These are phyloP conservation scores for Rhynchonema sp. DNA, from an alignment of 2,888 invertebrate genomes.

Conservation along the genomic window DNA sequence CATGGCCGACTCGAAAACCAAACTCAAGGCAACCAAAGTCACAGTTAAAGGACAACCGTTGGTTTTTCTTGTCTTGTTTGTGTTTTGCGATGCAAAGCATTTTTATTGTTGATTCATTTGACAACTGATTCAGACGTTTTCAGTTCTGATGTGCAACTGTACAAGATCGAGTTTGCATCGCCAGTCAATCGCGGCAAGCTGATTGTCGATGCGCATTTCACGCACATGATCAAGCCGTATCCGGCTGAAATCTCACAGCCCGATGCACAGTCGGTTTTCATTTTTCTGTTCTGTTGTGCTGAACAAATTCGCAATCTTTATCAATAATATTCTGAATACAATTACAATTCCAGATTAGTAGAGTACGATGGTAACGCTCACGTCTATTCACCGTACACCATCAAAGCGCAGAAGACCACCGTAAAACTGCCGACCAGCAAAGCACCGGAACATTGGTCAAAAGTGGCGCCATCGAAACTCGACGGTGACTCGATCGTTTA, in stretches of 20 bases:
- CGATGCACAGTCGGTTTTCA: constrained; percentile 50
- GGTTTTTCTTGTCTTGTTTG: no score
- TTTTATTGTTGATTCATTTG: no score
- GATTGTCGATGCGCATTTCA: constrained; percentile 49
- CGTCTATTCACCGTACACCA: constrained; percentile 59
- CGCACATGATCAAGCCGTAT: constrained; percentile 56
- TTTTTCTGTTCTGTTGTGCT: neutral
- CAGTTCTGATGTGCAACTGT: neutral
- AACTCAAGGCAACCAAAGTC: neutral
- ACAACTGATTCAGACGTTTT: neutral
- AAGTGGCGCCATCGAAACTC: constrained; percentile 55
- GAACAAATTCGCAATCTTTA: constrained; percentile 2
- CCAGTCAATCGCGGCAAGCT: constrained; percentile 16
- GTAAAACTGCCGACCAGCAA: constrained; percentile 55
- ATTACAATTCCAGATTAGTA: constrained; percentile 40
- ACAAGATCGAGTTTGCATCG: constrained; percentile 14
- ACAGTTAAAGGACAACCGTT: neutral
- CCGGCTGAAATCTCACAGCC: constrained; percentile 72
- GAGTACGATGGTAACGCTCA: constrained; percentile 64
- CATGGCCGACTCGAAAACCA: neutral
- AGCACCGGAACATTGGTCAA: constrained; percentile 59
- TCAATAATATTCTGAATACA: neutral
- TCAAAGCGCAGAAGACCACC: constrained; percentile 57
- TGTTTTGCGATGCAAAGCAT: no score
- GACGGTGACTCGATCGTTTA: constrained; percentile 61